A percentile compares a stretch with the other conserved stretches of the same genome.
Evolutionary conservation across 2,113 vertebrate species (phyloP).

Genomic region (Periophthalmus modestus): DNA sequence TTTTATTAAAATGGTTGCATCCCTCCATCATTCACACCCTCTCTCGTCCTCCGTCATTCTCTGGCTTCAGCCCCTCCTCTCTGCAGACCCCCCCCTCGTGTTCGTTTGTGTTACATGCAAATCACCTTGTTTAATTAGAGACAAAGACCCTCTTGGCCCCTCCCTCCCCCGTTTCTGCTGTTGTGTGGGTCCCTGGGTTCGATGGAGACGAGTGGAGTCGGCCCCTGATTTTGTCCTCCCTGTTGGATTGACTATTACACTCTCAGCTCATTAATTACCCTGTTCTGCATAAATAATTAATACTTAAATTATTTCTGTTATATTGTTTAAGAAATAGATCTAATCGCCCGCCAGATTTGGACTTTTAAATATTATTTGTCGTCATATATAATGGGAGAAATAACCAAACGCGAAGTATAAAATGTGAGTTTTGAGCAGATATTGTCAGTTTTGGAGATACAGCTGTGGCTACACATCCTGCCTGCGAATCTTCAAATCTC

Average conservation of each 20-base stretch:
- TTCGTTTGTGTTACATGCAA: constrained; percentile 74
- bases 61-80: constrained; percentile 30
- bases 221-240: constrained; percentile 78
- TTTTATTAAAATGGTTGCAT: background rate
- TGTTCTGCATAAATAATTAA: constrained; percentile 83
- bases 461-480: constrained; percentile 15
- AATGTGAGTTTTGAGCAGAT: constrained; percentile 1
- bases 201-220: constrained; percentile 32
- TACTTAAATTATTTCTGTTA: constrained; percentile 79
- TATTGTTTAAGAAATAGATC: constrained; percentile 78
- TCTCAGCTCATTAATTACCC: constrained; percentile 82
- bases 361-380: constrained; percentile 77
- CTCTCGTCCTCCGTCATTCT: constrained; percentile 21
- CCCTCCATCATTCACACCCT: background rate
- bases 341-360: constrained; percentile 46
- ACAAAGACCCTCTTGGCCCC: constrained; percentile 42
- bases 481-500: constrained; percentile 17
- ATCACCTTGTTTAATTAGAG: constrained; percentile 80
- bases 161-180: constrained; percentile 36
- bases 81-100: constrained; percentile 19
- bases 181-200: constrained; percentile 58
- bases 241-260: constrained; percentile 75
- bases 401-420: too few species aligned
- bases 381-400: constrained; percentile 64
- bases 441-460: too few species aligned